A percentile compares a stretch with the other conserved stretches of the same genome.
phyloP scores from a whole-genome alignment of 2,888 invertebrate species.

The Clunio marinus region DNA sequence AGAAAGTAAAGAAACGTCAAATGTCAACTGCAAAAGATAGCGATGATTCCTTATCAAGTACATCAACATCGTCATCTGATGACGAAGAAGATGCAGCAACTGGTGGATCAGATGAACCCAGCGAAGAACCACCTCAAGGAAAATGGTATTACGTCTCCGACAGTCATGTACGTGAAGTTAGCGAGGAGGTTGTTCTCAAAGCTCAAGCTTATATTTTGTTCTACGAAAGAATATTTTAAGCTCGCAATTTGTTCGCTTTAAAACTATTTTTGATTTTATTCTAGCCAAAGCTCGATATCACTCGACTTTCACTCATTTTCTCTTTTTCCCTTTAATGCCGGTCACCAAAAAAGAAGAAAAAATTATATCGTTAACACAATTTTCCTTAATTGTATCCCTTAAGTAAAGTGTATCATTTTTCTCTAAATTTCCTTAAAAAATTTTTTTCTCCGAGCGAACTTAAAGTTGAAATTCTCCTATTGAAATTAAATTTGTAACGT shows the following conservation, averaged over 20 bases:
- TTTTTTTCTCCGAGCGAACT: too few relatives aligned
- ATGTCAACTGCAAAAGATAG: conserved; percentile 47
- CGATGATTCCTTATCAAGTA: conserved; percentile 56
- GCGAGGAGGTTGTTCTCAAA: conserved; percentile 72
- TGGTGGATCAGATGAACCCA: conserved; percentile 49
- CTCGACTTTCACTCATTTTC: too few relatives aligned
- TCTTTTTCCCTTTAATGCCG: too few relatives aligned
- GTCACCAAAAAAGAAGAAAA: too few relatives aligned
- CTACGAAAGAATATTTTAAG: conserved; percentile 87
- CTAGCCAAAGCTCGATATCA: too few relatives aligned
- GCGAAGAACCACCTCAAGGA: conserved; percentile 58
- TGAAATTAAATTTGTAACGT: conserved; percentile 7
- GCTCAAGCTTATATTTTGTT: conserved; percentile 94
- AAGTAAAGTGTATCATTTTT: too few relatives aligned
- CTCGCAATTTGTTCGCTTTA: too few relatives aligned
- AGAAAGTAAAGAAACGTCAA: conserved; percentile 47
- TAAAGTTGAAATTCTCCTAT: too few relatives aligned
- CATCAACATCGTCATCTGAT: conserved; percentile 51
- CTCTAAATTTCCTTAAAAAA: too few relatives aligned
- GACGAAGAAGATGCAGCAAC: conserved; percentile 46
- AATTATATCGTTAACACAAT: too few relatives aligned
- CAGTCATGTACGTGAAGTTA: conserved; percentile 75
- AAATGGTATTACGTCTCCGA: conserved; percentile 95
- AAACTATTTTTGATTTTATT: too few relatives aligned
- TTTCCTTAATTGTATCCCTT: too few relatives aligned